Conservation (phyloP, 2,888 invertebrate genomes). For the Nephrotoma guestfalica region DNA sequence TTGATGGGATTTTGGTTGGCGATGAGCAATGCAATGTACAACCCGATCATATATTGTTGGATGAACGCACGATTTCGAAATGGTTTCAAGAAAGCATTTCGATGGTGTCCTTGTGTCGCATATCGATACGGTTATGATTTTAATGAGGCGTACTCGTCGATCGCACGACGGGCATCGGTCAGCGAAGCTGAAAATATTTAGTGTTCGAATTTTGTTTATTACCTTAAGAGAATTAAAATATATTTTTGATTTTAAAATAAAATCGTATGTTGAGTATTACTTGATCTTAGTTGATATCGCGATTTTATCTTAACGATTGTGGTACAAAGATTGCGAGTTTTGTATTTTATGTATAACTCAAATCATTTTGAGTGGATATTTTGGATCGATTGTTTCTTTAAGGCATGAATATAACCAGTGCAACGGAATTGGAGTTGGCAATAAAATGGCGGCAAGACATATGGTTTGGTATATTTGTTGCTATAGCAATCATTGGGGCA, state of each 20-base stretch:
- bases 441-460: not conserved
- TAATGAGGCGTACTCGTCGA: not conserved
- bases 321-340: not conserved
- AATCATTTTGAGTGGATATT: not conserved
- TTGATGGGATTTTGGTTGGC: not conserved
- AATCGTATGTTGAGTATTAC: not conserved
- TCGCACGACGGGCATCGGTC: not conserved
- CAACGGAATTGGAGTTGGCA: not conserved
- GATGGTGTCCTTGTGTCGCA: not conserved
- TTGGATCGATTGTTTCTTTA: not conserved
- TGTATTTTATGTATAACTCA: not conserved
- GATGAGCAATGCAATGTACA: not conserved
- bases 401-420: not conserved
- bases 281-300: not conserved
- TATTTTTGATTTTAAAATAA: not conserved
- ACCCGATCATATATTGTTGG: not conserved
- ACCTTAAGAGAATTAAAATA: not conserved
- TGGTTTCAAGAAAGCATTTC: not conserved
- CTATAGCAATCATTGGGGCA: not conserved
- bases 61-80: not conserved
- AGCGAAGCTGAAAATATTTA: not conserved
- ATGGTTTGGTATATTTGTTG: not conserved
- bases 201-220: not conserved
- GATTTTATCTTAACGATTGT: not conserved
- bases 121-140: not conserved